These are phyloP conservation scores for Spizaetus ornatus DNA, from an alignment of 2,113 vertebrate genomes.

Conservation along the genomic window DNA sequence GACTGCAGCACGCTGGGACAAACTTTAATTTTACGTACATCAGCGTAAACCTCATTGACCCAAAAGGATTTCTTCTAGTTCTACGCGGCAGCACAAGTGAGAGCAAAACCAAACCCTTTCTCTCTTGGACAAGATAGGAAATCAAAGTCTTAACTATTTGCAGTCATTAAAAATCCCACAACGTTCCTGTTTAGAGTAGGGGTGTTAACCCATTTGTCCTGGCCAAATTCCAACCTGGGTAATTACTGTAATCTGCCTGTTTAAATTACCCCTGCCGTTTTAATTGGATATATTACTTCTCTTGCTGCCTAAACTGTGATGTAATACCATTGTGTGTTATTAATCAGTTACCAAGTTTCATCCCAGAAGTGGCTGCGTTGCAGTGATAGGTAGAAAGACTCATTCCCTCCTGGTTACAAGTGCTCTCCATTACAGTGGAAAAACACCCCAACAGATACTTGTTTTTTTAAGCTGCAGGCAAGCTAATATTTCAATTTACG, in stretches of 20 bases:
- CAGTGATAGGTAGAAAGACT: background rate
- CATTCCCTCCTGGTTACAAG: background rate
- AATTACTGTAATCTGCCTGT: slow-evolving; percentile 71
- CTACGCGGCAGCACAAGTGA: background rate
- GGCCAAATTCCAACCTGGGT: slow-evolving; percentile 63
- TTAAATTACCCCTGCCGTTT: slow-evolving; percentile 70
- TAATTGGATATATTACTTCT: slow-evolving; percentile 71
- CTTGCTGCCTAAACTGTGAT: slow-evolving; percentile 59
- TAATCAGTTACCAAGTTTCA: slow-evolving; percentile 61
- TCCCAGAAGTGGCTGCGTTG: background rate
- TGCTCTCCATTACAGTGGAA: background rate
- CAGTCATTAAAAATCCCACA: slow-evolving; percentile 49
- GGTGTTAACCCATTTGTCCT: slow-evolving; percentile 67
- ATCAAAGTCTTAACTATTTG: slow-evolving; percentile 32
- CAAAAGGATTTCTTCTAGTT: background rate
- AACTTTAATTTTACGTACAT: background rate
- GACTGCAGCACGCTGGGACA: background rate
- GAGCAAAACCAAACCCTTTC: background rate
- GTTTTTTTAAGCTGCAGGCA: background rate
- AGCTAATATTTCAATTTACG: background rate
- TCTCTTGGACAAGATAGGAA: background rate
- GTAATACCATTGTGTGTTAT: slow-evolving; percentile 63
- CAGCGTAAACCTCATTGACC: background rate
- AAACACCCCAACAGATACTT: background rate
- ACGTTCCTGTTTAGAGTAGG: slow-evolving; percentile 25